Conservation (phyloP, 2,113 vertebrate genomes). For the Nesogale talazaci region DNA sequence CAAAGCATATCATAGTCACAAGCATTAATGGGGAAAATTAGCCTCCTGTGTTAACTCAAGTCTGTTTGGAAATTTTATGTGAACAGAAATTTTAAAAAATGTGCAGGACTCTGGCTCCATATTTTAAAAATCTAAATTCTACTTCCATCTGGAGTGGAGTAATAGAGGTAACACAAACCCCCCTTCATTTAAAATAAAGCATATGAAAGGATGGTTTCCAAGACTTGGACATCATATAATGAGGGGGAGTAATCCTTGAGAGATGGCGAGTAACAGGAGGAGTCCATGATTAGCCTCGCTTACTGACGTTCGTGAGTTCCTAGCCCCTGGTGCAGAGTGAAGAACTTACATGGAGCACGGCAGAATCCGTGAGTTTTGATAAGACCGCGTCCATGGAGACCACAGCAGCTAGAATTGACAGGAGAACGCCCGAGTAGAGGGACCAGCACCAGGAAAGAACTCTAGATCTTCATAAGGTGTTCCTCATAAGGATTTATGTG, state of each 20-base stretch:
- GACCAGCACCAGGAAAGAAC: neutral
- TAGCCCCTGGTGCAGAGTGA: neutral
- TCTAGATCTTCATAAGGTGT: neutral
- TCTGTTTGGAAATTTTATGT: neutral
- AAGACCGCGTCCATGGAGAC: neutral
- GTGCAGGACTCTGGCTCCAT: neutral
- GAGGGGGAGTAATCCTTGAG: constrained; percentile 6
- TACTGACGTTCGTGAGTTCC: neutral
- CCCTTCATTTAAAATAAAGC: neutral
- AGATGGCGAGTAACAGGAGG: constrained; percentile 5
- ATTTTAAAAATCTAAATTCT: constrained; percentile 52
- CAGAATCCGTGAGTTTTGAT: neutral
- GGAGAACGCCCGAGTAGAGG: neutral
- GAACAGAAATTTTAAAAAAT: constrained; percentile 42
- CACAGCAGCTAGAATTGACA: neutral
- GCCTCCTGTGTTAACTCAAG: constrained; percentile 19
- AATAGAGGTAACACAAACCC: neutral
- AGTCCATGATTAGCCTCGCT: neutral
- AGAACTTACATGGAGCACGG: neutral
- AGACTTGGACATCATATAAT: neutral
- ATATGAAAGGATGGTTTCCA: constrained; percentile 19
- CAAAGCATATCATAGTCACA: neutral
- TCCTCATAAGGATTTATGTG: neutral
- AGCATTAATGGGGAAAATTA: neutral
- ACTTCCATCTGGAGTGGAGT: neutral